Percentiles rank a stretch among this genome's conserved stretches.
These are phyloP conservation scores for Bacillus rossius DNA, from an alignment of 1,140 invertebrate genomes.

Conservation along the genomic window DNA sequence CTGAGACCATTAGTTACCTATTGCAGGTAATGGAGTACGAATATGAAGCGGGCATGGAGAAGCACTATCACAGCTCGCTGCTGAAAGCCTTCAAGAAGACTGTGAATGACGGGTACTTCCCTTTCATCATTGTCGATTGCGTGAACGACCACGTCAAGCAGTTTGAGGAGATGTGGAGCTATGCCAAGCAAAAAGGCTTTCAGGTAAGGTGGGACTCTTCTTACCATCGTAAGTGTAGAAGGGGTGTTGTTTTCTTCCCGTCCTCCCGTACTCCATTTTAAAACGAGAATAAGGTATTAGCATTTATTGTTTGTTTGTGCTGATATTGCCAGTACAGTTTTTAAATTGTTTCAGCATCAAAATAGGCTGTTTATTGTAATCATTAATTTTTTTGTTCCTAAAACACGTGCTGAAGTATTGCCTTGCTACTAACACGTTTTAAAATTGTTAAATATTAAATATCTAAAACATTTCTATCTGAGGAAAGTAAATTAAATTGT, in stretches of 20 bases:
- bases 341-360: too few species aligned
- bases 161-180: slow-evolving; percentile 85
- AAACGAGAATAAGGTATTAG: too few species aligned
- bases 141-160: slow-evolving; percentile 73
- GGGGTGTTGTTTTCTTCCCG: neutral
- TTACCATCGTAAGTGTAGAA: neutral
- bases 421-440: too few species aligned
- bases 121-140: slow-evolving; percentile 89
- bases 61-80: slow-evolving; percentile 72
- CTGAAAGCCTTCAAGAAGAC: slow-evolving; percentile 91
- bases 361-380: too few species aligned
- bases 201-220: slow-evolving; percentile 59
- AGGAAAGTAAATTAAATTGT: too few species aligned
- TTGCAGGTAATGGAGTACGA: slow-evolving; percentile 82
- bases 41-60: slow-evolving; percentile 81
- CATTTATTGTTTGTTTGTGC: too few species aligned
- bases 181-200: slow-evolving; percentile 83
- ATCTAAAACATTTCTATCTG: too few species aligned
- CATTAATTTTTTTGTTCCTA: too few species aligned
- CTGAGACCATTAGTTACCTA: neutral
- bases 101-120: slow-evolving; percentile 85
- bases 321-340: too few species aligned
- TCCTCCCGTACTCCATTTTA: neutral
- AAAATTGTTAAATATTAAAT: too few species aligned
- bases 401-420: too few species aligned